Base-by-base conservation (phyloP, 2,888 invertebrate genomes). In the Sepiola atlantica region DNA sequence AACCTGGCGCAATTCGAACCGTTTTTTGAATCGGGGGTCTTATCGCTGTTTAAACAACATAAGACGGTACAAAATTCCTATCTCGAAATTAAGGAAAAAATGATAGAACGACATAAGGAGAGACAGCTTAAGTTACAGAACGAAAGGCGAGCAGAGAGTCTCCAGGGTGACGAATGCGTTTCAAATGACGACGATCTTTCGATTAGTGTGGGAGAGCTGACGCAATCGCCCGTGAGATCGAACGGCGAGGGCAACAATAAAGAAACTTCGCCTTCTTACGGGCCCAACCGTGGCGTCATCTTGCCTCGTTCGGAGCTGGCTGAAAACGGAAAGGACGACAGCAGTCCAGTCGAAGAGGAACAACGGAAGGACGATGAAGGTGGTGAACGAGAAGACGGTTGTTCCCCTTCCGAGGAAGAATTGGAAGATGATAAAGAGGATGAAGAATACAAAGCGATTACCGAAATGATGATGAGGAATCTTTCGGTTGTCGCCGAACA, bases 1-100 rank as follows among this genome's bases (percentile, higher is more conserved):
- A 96, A 97, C 94, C 93, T 97, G 32, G 96, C 96, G n/a, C 93
- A 97, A 91, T 97, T 97, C 94, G 95, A 96, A 35, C 96, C 97
- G 0, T 95, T 96, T 32, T 95, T 97, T 28, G 97, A 97, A 0
- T n/a, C 95, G 18, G 97, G 97, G 45, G 95, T 97, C 61, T 94
- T 96, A n/a, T 95, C 96, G 8, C 94, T 96, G 32, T 94, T 97
- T 35, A 96, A 96, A 92, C 96, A 96, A 24, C 97, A 97, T 95
- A 95, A 95, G 77, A 95, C 95, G 12, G 96, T 97, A 35, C 95
- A 96, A 93, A 94, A 95, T 24, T 96, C 96, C 93, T 97, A 97
- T 94, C 95, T 96, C 92, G 97, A 97, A 91, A 96, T 97, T 32
- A 96, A 96, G 93, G 95, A 20, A 24, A 28, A 77, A 77, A 77